phyloP scores from a whole-genome alignment of 2,797 vertebrate species.

The Hippocampus kuda region DNA sequence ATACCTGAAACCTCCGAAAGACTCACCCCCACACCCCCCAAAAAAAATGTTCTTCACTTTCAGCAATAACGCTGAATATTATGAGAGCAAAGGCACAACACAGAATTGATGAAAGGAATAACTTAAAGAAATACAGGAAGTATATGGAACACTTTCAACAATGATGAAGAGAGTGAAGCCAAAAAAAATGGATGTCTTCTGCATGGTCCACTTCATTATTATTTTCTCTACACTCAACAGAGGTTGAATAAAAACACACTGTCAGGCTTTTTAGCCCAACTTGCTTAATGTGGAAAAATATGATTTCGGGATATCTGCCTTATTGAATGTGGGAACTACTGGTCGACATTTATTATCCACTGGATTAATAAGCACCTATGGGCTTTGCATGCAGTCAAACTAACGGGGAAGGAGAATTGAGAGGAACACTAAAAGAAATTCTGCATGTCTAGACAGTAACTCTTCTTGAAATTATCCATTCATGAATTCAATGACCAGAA shows the following conservation, averaged over 20 bases:
- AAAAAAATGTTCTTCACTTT: conserved; percentile 11
- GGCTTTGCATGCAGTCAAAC: conserved; percentile 57
- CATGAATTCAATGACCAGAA: background rate
- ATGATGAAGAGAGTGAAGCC: conserved; percentile 6
- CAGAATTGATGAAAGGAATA: conserved; percentile 7
- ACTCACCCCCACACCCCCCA: conserved; percentile 1
- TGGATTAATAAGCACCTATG: conserved; percentile 61
- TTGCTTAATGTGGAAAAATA: conserved; percentile 57
- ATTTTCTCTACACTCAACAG: conserved; percentile 42
- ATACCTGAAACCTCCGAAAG: conserved; percentile 34
- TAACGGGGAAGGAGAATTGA: conserved; percentile 44
- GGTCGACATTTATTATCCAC: conserved; percentile 64
- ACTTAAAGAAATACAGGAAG: background rate
- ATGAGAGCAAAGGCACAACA: conserved; percentile 5
- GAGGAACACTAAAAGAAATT: background rate
- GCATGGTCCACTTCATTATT: conserved; percentile 20
- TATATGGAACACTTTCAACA: background rate
- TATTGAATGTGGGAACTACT: conserved; percentile 61
- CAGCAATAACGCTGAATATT: conserved; percentile 3
- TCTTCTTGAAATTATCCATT: background rate
- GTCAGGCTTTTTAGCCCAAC: conserved; percentile 57
- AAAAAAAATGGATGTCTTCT: conserved; percentile 32
- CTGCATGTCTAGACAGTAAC: background rate
- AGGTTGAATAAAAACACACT: conserved; percentile 41
- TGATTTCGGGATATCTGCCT: conserved; percentile 62